Evolutionary conservation across 2,797 vertebrate species (phyloP), one percentile per base, ranked within the genome.

Genomic region (Fratercula arctica): DNA sequence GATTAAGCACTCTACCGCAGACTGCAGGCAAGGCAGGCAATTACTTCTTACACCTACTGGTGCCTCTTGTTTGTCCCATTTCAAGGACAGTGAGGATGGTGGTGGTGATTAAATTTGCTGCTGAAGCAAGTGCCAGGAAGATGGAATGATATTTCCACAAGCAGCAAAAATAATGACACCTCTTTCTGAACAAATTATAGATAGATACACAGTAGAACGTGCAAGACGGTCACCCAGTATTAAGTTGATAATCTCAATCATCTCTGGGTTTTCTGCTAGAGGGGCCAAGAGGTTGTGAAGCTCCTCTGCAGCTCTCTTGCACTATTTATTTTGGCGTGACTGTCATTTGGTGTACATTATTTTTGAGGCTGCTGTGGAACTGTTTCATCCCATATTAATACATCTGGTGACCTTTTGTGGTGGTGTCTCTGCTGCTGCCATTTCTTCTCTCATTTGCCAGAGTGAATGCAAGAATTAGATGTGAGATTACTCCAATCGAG

Each of bases 311-410:
- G 66, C 9, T 67, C 1, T 19, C 74, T 43, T 51, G 28, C 45
- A 14, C n/a, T 53, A 1, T 50, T 41, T 7, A 2, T 72, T 80
- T 64, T 53, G 57, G 10, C 0, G 0, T 15, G 29, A 61, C 33
- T 85, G 67, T 10, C 11, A 4, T 12, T 29, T 50, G 56, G 31
- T 28, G 23, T 13, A 6, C 0, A 0, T 39, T 9, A 3, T 29
- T 74, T 85, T 26, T 56, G 70, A 63, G 74, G 54, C 78, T 73
- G 54, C 35, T 56, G 19, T 60, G 64, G 25, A 66, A 10, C 14
- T 14, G 39, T 63, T 63, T 45, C 6, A 1, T 78, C 23, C 69
- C 18, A 0, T 2, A 0, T 45, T 29, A 29, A 66, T 26, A 15
- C 17, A 63, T 56, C 54, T 41, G 54, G 11, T 35, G 31, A 29